Conservation (phyloP, 2,113 vertebrate genomes). For the Strigops habroptila region DNA sequence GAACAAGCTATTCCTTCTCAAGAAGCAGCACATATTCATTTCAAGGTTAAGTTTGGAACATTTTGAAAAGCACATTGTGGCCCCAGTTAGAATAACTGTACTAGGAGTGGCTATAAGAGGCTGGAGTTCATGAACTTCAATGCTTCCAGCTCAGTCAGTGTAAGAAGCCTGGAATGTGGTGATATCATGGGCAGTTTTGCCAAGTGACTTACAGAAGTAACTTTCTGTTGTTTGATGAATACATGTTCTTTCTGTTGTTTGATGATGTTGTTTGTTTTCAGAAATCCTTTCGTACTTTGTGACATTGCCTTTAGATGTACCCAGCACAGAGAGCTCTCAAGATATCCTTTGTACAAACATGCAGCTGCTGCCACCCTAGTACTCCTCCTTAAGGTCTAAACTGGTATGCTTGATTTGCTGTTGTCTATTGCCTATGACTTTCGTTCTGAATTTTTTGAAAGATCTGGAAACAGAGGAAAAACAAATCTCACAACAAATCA, state of each 20-base stretch:
- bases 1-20: neutral
- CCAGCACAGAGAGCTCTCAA: neutral
- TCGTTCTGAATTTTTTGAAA: neutral
- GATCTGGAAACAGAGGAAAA: neutral
- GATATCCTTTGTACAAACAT: neutral
- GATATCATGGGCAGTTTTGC: slow-evolving; percentile 50
- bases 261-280: neutral
- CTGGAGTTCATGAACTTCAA: slow-evolving; percentile 46
- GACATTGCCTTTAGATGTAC: neutral
- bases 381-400: neutral
- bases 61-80: neutral
- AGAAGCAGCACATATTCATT: neutral
- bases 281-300: neutral
- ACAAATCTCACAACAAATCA: neutral
- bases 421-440: neutral
- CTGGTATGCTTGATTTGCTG: neutral
- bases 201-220: slow-evolving; percentile 24
- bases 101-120: slow-evolving; percentile 8
- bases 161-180: slow-evolving; percentile 58
- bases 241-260: neutral
- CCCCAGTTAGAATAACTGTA: neutral
- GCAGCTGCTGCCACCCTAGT: neutral
- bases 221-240: neutral
- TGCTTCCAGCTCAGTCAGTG: slow-evolving; percentile 21
- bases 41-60: neutral